Conservation (phyloP, 2,797 vertebrate genomes). For the Aulostomus chinensis region DNA sequence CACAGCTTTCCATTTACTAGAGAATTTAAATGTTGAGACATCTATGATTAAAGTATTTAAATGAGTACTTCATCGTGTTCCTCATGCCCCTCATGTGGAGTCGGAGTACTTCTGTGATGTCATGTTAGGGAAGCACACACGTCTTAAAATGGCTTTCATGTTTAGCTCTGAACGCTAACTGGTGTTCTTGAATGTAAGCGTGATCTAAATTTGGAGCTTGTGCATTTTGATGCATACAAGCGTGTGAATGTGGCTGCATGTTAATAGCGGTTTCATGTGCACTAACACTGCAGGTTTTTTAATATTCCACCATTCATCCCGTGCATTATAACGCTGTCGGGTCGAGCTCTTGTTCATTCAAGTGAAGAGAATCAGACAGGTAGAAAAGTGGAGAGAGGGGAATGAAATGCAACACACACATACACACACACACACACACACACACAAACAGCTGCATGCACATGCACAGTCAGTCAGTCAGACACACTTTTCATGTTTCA, state of each 20-base stretch:
- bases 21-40: slow-evolving; percentile 44
- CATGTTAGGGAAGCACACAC: slow-evolving; percentile 5
- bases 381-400: slow-evolving; percentile 37
- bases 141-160: slow-evolving; percentile 34
- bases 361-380: slow-evolving; percentile 50
- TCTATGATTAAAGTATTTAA: slow-evolving; percentile 50
- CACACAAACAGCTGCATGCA: neutral
- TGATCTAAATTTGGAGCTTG: slow-evolving; percentile 15
- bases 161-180: slow-evolving; percentile 9
- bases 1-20: slow-evolving; percentile 40
- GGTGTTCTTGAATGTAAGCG: slow-evolving; percentile 28
- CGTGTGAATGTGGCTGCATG: slow-evolving; percentile 13
- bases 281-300: slow-evolving; percentile 38
- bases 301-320: slow-evolving; percentile 33
- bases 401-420: slow-evolving; percentile 33
- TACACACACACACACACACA: slow-evolving; percentile 15
- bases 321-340: slow-evolving; percentile 44
- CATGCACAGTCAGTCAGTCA: slow-evolving; percentile 8
- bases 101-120: slow-evolving; percentile 12
- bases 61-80: slow-evolving; percentile 18
- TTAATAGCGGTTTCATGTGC: slow-evolving; percentile 31
- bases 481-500: slow-evolving; percentile 52
- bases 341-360: slow-evolving; percentile 33
- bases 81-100: slow-evolving; percentile 8
- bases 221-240: slow-evolving; percentile 3